These are phyloP conservation scores for Psittacula cyanocephala DNA, from an alignment of 2,113 vertebrate species.

Conservation along the genomic window DNA sequence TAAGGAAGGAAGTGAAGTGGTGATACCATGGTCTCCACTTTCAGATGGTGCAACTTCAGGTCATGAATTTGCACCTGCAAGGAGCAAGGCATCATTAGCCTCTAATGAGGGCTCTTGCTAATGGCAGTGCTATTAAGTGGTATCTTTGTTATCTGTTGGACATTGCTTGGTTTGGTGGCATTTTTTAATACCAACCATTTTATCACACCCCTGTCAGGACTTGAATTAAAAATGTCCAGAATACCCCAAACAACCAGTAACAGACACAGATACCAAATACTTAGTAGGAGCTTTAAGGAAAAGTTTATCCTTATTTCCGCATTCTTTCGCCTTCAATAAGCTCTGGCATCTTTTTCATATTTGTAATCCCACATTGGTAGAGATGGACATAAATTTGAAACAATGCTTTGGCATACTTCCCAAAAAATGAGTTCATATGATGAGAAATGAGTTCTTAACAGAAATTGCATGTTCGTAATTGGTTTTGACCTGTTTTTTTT, in stretches of 20 bases:
- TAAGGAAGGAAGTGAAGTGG: neutral
- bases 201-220: neutral
- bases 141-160: neutral
- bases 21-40: neutral
- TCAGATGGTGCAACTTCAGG: neutral
- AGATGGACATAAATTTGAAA: slow-evolving; percentile 15
- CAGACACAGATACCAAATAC: neutral
- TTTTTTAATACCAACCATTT: neutral
- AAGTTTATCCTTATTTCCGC: neutral
- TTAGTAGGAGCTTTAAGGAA: neutral
- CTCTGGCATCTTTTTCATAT: slow-evolving; percentile 9
- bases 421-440: neutral
- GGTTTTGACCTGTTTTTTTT: slow-evolving; percentile 27
- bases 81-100: neutral
- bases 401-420: slow-evolving; percentile 13
- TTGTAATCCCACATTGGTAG: neutral
- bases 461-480: slow-evolving; percentile 38
- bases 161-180: neutral
- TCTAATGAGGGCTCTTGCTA: neutral
- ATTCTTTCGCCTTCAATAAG: neutral
- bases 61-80: neutral
- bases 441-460: slow-evolving; percentile 45
- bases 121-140: neutral
- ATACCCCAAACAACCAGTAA: neutral
- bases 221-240: neutral